Percentiles rank a stretch among this genome's conserved stretches.
These are phyloP conservation scores for Oreocharis arfaki DNA, from an alignment of 2,113 vertebrate genomes.

Conservation along the genomic window DNA sequence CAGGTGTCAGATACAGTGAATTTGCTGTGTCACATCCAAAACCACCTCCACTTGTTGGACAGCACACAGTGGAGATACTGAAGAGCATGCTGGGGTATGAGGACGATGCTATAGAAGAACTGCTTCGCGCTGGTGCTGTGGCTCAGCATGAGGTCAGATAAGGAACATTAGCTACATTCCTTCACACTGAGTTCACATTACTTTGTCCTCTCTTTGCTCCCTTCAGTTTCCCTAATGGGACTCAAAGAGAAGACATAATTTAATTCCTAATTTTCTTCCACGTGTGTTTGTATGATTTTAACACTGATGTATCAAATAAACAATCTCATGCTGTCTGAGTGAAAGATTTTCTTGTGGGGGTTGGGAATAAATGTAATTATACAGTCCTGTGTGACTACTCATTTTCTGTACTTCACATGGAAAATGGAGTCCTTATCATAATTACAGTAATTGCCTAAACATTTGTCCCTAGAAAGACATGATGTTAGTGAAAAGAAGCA, in stretches of 20 bases:
- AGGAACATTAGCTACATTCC: constrained; percentile 44
- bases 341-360: constrained; percentile 17
- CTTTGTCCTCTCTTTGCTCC: constrained; percentile 40
- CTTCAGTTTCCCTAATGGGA: constrained; percentile 37
- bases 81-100: constrained; percentile 77
- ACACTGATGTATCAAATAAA: constrained; percentile 39
- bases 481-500: constrained; percentile 61
- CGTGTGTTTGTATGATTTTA: constrained; percentile 13
- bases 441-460: constrained; percentile 53
- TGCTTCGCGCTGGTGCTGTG: constrained; percentile 75
- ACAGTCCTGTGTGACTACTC: background rate
- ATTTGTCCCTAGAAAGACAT: constrained; percentile 27
- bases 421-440: constrained; percentile 46
- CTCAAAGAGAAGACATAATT: constrained; percentile 33
- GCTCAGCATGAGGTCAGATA: constrained; percentile 76
- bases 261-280: constrained; percentile 45
- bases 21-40: constrained; percentile 72
- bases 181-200: constrained; percentile 15
- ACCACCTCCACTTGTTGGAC: constrained; percentile 86
- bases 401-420: constrained; percentile 22
- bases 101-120: constrained; percentile 71
- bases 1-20: constrained; percentile 86
- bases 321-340: constrained; percentile 11
- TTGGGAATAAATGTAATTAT: background rate
- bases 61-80: constrained; percentile 87